Base-by-base conservation (phyloP, 2,797 vertebrate genomes). In the Leptodactylus fallax region DNA sequence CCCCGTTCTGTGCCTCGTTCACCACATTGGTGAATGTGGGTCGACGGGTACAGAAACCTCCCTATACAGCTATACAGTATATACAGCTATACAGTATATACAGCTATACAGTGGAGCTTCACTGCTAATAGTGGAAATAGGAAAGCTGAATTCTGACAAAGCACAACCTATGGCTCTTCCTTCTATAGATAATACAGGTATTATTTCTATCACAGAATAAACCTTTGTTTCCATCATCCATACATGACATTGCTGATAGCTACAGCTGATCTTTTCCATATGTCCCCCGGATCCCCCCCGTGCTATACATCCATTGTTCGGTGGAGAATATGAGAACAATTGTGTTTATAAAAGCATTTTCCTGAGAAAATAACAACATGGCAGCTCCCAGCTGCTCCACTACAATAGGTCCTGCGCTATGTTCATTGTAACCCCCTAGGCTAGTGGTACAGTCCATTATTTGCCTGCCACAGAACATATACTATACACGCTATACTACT, bases 311-410 rank as follows among this genome's bases (percentile, higher is more conserved):
- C 23, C 74, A 67, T 88, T 88, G 82, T 88, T 36, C 55, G 53
- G 3, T 19, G 45, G 14, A 25, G 6, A 63, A 67, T 55, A 58
- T 19, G 21, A 76, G 80, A 87, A 87, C 82, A 88, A 83, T 88
- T 19, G 49, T 47, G 63, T 47, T 85, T 45, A 88, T 56, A 72
- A 72, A 67, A 83, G 12, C 19, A 21, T 83, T 83, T 79, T 80
- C 63, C 25, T 25, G 2, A 36, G 11, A 27, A 79, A 36, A 82
- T 71, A 72, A 83, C 12, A n/a, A 27, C 19, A 81, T 23, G 51
- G 17, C 55, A 10, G 25, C 23, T 65, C 21, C 17, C 81, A 72
- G n/a, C 81, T 85, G 87, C 76, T 80, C 53, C 16, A 14, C 5
- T 23, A 53, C 25, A 36, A 72, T 12, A 17, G 2, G 1, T 7